These are phyloP conservation scores for Origma solitaria DNA, from an alignment of 2,113 vertebrate genomes.

Conservation along the genomic window DNA sequence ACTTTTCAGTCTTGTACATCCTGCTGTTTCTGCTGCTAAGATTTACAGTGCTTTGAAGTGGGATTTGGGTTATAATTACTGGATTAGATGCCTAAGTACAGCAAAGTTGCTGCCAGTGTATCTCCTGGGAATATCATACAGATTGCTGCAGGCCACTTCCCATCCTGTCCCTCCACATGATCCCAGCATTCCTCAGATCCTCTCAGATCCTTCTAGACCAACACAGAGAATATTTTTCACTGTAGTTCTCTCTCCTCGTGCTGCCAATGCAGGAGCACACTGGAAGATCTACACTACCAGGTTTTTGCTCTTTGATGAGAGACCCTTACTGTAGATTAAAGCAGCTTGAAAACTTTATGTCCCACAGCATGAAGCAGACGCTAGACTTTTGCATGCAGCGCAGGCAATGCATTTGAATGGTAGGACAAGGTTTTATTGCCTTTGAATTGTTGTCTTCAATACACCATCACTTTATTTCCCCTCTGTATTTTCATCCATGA, in stretches of 20 bases:
- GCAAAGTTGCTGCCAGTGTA: not conserved
- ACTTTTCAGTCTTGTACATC: not conserved
- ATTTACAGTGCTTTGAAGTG: not conserved
- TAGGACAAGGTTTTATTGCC: not conserved
- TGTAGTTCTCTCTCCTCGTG: not conserved
- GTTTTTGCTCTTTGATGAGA: not conserved
- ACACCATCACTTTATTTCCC: not conserved
- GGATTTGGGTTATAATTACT: not conserved
- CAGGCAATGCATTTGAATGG: not conserved
- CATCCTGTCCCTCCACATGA: not conserved
- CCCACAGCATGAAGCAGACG: not conserved
- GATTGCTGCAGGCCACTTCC: not conserved
- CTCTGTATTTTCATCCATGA: not conserved
- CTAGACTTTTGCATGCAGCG: not conserved
- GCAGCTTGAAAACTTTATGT: not conserved
- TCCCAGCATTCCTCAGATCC: not conserved
- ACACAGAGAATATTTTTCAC: not conserved
- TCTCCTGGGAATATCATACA: not conserved
- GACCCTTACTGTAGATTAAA: not conserved
- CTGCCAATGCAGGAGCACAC: not conserved
- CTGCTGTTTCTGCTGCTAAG: not conserved
- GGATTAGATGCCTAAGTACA: not conserved
- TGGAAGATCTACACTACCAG: not conserved
- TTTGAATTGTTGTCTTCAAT: not conserved
- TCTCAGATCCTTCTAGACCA: not conserved